Conservation (phyloP, 2,113 vertebrate species). For the Syngnathoides biaculeatus region DNA sequence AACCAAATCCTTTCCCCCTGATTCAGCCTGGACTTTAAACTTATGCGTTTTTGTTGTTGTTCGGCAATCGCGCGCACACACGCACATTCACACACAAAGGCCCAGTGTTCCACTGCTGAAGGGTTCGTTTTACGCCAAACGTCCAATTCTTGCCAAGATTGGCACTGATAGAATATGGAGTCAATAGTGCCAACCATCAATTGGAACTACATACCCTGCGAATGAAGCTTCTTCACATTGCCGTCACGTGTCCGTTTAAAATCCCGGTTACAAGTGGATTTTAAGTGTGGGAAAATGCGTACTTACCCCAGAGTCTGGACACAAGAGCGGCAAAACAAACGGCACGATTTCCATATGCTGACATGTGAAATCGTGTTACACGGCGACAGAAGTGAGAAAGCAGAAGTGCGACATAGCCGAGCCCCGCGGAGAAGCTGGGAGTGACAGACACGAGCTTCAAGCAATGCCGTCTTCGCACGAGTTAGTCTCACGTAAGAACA, state of each 20-base stretch:
- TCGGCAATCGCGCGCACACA: constrained; percentile 8
- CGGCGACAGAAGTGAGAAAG: constrained; percentile 50
- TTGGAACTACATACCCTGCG: not conserved
- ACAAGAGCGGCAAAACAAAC: not conserved
- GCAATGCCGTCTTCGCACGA: not conserved
- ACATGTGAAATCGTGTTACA: not conserved
- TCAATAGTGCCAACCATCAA: not conserved
- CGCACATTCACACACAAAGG: constrained; percentile 24
- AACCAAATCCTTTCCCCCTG: constrained; percentile 38
- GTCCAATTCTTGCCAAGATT: constrained; percentile 27
- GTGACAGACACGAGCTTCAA: not conserved
- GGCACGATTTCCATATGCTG: not conserved
- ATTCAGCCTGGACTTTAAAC: constrained; percentile 50
- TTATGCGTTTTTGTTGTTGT: constrained; percentile 23
- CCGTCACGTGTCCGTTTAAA: not conserved
- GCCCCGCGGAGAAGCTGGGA: not conserved
- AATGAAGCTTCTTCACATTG: not conserved
- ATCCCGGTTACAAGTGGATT: not conserved
- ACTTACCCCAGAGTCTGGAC: not conserved
- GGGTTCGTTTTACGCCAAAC: constrained; percentile 15
- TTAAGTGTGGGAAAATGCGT: not conserved
- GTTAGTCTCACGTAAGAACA: not conserved
- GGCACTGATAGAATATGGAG: constrained; percentile 24
- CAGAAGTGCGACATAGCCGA: constrained; percentile 28
- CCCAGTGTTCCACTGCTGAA: constrained; percentile 26